A percentile compares a stretch with the other conserved stretches of the same genome.
Evolutionary conservation across 2,797 vertebrate genomes (phyloP).

Genomic region (Girardinus metallicus): DNA sequence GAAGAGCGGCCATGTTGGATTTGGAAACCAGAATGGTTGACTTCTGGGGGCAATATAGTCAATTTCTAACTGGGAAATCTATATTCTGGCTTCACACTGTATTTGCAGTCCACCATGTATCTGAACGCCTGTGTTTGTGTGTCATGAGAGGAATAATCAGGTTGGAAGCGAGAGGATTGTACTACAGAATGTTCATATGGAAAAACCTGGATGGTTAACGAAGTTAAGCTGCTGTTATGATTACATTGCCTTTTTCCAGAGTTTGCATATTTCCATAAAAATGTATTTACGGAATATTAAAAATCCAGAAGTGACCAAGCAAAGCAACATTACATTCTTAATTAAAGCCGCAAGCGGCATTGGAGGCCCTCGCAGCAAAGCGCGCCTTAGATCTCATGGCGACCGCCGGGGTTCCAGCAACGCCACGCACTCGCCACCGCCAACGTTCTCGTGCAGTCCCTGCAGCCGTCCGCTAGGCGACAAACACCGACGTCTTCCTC

Average conservation of each 20-base stretch:
- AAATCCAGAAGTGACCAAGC: not conserved
- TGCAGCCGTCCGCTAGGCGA: no score
- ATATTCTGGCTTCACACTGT: not conserved
- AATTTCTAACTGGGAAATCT: not conserved
- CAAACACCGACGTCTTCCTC: no score
- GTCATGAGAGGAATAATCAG: not conserved
- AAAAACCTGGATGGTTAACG: not conserved
- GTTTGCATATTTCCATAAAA: not conserved
- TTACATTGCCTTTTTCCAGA: not conserved
- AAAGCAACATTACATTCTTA: not conserved
- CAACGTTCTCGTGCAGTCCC: no score
- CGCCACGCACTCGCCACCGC: no score
- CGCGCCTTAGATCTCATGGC: no score
- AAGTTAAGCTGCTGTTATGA: not conserved
- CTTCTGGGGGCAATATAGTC: not conserved
- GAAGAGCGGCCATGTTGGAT: not conserved
- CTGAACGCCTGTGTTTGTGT: not conserved
- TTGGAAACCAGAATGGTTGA: not conserved
- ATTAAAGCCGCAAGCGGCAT: no score
- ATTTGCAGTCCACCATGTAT: not conserved
- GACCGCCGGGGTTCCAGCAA: no score
- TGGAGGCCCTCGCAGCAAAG: no score
- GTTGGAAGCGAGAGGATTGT: not conserved
- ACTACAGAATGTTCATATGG: not conserved
- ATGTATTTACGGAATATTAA: not conserved